These are phyloP conservation scores for Laothoe populi DNA, from an alignment of 2,888 invertebrate species.

Conservation along the genomic window DNA sequence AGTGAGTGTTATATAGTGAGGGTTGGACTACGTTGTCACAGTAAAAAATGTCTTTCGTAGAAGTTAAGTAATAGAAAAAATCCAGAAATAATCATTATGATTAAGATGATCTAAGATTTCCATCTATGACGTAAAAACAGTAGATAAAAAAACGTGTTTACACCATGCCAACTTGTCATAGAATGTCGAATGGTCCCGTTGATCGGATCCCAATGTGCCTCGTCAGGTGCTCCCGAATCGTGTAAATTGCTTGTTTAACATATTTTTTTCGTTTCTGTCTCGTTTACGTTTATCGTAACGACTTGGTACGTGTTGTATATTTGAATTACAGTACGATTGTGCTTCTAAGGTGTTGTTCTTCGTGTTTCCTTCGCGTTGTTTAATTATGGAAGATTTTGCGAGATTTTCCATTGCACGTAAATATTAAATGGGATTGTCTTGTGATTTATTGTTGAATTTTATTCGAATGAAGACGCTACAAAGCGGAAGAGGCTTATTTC, in stretches of 20 bases:
- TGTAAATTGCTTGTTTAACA: slow-evolving; percentile 80
- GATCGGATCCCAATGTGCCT: slow-evolving; percentile 50
- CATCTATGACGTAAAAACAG: background rate
- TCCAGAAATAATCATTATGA: too few relatives aligned
- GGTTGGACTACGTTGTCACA: too few relatives aligned
- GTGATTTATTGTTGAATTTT: slow-evolving; percentile 10
- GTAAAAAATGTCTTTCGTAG: too few relatives aligned
- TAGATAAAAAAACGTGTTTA: background rate
- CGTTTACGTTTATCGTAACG: slow-evolving; percentile 72
- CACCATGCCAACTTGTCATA: background rate
- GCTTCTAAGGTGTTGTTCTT: slow-evolving; percentile 15
- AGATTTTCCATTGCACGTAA: background rate
- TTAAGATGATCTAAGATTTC: too few relatives aligned
- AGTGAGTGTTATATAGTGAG: too few relatives aligned
- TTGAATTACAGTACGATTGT: slow-evolving; percentile 47
- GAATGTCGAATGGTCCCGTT: slow-evolving; percentile 45
- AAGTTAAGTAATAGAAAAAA: too few relatives aligned
- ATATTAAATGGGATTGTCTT: background rate
- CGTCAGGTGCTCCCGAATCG: slow-evolving; percentile 71
- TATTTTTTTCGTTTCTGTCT: slow-evolving; percentile 74
- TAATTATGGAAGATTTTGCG: slow-evolving; percentile 18
- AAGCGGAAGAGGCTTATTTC: background rate
- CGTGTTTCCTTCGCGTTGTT: slow-evolving; percentile 15
- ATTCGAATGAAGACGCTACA: background rate
- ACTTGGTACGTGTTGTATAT: slow-evolving; percentile 62